phyloP scores from a whole-genome alignment of 2,797 vertebrate species.

The Selene dorsalis region DNA sequence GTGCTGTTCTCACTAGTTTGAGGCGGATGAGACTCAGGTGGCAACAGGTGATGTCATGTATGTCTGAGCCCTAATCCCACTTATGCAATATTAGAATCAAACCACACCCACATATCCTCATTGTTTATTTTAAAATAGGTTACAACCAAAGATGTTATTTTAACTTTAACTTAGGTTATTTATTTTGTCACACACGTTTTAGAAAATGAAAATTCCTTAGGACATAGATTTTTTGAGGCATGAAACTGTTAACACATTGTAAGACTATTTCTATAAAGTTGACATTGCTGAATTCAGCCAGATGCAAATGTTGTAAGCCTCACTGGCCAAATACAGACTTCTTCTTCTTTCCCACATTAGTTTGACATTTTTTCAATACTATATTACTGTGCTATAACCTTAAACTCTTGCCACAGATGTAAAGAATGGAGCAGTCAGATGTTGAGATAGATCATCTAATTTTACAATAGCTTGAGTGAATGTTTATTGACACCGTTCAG shows the following conservation, averaged over 20 bases:
- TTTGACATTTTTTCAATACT: too few species aligned
- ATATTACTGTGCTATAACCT: neutral
- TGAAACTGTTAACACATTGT: neutral
- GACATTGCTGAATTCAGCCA: neutral
- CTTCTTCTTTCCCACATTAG: neutral
- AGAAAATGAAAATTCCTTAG: slow-evolving; percentile 2
- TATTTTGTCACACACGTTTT: neutral
- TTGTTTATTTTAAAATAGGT: too few species aligned
- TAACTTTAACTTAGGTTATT: neutral
- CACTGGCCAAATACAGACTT: neutral
- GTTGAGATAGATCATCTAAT: slow-evolving; percentile 12
- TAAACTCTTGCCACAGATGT: neutral
- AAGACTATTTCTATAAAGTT: neutral
- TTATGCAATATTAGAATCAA: neutral
- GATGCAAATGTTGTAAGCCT: neutral
- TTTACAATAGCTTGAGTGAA: slow-evolving; percentile 33
- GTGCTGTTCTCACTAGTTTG: neutral
- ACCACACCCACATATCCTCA: too few species aligned
- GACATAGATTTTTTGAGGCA: neutral
- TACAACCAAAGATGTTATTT: too few species aligned
- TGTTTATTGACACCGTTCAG: slow-evolving; percentile 36
- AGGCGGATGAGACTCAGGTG: neutral
- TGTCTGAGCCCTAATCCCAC: neutral
- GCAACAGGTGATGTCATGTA: neutral
- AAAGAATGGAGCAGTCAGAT: neutral